Evolutionary conservation across 2,113 vertebrate species (phyloP).

Genomic region (Malurus cyaneus): DNA sequence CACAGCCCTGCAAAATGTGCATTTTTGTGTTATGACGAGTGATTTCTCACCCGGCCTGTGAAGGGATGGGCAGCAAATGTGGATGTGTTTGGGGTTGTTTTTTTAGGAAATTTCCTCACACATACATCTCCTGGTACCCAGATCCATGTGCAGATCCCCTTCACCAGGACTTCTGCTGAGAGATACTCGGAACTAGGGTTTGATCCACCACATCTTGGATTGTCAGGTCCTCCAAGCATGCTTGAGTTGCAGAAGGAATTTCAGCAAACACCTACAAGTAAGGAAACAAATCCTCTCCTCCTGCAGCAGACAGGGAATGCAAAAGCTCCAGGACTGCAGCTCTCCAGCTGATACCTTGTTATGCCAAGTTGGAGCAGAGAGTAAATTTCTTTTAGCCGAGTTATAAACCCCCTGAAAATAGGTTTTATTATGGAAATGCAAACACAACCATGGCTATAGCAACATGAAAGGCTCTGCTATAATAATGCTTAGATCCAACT

Average conservation of each 20-base stretch:
- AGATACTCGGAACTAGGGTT: neutral
- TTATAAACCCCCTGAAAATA: slow-evolving; percentile 74
- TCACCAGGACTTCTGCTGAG: neutral
- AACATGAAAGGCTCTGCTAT: slow-evolving; percentile 69
- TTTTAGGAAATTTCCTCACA: neutral
- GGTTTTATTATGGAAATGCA: slow-evolving; percentile 70
- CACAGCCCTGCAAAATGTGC: neutral
- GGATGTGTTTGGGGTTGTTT: neutral
- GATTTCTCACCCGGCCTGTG: fast-evolving
- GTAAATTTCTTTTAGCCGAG: slow-evolving; percentile 54
- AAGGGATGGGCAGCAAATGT: neutral
- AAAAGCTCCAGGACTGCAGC: neutral
- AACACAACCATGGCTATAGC: slow-evolving; percentile 46
- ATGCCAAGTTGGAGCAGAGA: slow-evolving; percentile 57
- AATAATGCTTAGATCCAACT: slow-evolving; percentile 62
- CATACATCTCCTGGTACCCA: neutral
- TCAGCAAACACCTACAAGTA: neutral
- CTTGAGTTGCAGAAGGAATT: neutral
- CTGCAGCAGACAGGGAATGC: neutral
- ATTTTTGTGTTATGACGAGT: fast-evolving
- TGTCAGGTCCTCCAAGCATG: neutral
- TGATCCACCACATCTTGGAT: neutral
- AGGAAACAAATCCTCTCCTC: neutral
- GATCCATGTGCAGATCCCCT: neutral
- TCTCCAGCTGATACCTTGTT: slow-evolving; percentile 37